phyloP scores from a whole-genome alignment of 1,140 invertebrate genomes.

The Pogonomyrmex californicus region DNA sequence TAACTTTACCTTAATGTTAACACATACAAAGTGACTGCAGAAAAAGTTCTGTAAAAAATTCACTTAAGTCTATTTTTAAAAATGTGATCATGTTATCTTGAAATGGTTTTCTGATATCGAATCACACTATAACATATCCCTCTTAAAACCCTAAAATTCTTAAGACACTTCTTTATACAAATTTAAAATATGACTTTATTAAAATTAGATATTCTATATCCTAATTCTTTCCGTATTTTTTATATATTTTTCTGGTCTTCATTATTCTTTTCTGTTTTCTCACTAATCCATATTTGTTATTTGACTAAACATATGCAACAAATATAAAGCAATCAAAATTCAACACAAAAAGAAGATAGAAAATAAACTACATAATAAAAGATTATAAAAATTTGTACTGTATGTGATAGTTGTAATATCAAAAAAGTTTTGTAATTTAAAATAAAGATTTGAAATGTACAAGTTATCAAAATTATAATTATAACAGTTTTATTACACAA shows the following conservation, averaged over 20 bases:
- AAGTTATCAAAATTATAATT: not conserved
- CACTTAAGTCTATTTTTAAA: too few species aligned
- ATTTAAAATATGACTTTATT: not conserved
- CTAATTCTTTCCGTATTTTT: not conserved
- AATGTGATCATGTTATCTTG: too few species aligned
- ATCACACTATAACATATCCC: too few species aligned
- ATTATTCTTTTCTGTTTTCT: not conserved
- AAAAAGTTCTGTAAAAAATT: too few species aligned
- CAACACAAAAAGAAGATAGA: not conserved
- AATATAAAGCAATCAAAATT: not conserved
- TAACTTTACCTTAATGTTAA: too few species aligned
- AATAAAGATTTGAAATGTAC: not conserved
- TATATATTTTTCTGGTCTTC: not conserved
- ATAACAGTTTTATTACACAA: not conserved
- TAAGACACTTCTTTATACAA: not conserved
- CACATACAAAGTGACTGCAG: too few species aligned
- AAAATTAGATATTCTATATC: not conserved
- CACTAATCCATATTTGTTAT: not conserved
- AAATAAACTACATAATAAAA: not conserved
- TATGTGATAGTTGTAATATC: not conserved
- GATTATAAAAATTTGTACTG: not conserved
- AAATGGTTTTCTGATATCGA: too few species aligned
- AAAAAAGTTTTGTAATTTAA: slow-evolving; percentile 1
- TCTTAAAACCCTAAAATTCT: too few species aligned
- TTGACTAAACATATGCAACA: not conserved